These are phyloP conservation scores for Typhlomys cinereus DNA, from an alignment of 2,113 vertebrate species.

Conservation along the genomic window DNA sequence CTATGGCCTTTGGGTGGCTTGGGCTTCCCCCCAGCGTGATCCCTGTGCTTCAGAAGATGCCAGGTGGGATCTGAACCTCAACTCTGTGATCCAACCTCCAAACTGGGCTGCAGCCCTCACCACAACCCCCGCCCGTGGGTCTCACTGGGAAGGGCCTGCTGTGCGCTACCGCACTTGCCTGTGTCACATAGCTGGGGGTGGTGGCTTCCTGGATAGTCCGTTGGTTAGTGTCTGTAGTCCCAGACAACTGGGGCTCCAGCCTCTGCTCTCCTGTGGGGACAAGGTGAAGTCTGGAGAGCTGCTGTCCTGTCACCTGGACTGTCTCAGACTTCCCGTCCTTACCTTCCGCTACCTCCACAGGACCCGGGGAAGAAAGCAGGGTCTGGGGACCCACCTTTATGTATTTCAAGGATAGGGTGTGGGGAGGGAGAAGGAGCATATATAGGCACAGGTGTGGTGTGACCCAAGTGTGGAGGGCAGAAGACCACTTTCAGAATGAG, in stretches of 20 bases:
- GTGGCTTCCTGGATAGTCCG: background rate
- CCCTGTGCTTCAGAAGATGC: fast-evolving
- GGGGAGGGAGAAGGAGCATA: no score
- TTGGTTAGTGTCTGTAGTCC: background rate
- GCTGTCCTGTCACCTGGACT: background rate
- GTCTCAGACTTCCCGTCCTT: background rate
- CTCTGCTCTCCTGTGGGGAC: background rate
- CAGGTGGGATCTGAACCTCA: background rate
- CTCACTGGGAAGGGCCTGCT: no score
- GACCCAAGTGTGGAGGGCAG: no score
- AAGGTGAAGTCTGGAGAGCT: no score
- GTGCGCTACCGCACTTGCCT: background rate
- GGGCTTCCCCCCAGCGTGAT: conserved; percentile 24
- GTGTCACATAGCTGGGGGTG: background rate
- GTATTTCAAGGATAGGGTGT: no score
- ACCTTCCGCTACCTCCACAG: no score
- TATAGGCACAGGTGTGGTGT: no score
- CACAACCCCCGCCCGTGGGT: background rate
- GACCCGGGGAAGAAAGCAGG: background rate
- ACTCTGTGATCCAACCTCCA: background rate
- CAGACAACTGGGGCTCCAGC: background rate
- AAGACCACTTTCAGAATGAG: no score
- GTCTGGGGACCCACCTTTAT: background rate
- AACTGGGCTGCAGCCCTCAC: background rate
- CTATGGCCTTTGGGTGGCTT: background rate